phyloP scores from a whole-genome alignment of 2,113 vertebrate species.

The Atractosteus spatula region DNA sequence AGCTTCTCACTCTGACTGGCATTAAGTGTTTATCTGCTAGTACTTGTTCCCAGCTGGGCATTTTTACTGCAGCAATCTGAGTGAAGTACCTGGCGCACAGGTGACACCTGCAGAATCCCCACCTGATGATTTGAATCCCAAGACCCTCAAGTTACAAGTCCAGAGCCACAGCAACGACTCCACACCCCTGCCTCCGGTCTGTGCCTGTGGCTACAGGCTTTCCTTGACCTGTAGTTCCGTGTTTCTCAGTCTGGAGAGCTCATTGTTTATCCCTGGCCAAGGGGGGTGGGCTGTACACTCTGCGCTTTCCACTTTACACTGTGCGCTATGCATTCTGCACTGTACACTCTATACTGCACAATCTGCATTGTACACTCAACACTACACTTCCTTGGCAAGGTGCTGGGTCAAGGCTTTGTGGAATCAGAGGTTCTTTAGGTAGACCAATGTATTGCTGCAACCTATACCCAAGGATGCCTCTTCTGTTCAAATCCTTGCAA shows the following conservation, averaged over 20 bases:
- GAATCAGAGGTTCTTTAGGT: not conserved
- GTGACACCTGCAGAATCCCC: too few species aligned
- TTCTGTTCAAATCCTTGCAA: not conserved
- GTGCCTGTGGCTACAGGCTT: not conserved
- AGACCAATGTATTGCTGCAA: not conserved
- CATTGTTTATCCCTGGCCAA: constrained; percentile 2
- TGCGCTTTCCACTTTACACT: not conserved
- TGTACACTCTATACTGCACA: not conserved
- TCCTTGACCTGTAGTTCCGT: constrained; percentile 9
- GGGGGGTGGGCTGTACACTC: constrained; percentile 2
- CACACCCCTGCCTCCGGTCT: too few species aligned
- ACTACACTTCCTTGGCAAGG: not conserved
- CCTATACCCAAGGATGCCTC: not conserved
- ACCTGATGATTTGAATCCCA: too few species aligned
- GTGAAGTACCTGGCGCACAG: too few species aligned
- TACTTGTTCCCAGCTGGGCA: too few species aligned
- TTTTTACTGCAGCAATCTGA: too few species aligned
- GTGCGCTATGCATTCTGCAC: constrained; percentile 3
- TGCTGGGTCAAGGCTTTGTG: not conserved
- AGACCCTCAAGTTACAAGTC: too few species aligned
- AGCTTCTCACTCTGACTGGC: too few species aligned
- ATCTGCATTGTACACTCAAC: not conserved
- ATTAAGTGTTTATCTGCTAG: too few species aligned
- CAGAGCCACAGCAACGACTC: too few species aligned
- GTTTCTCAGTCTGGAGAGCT: not conserved